Percentiles rank a stretch among this genome's conserved stretches.
phyloP scores from a whole-genome alignment of 2,888 invertebrate species.

The Megalurothrips usitatus region DNA sequence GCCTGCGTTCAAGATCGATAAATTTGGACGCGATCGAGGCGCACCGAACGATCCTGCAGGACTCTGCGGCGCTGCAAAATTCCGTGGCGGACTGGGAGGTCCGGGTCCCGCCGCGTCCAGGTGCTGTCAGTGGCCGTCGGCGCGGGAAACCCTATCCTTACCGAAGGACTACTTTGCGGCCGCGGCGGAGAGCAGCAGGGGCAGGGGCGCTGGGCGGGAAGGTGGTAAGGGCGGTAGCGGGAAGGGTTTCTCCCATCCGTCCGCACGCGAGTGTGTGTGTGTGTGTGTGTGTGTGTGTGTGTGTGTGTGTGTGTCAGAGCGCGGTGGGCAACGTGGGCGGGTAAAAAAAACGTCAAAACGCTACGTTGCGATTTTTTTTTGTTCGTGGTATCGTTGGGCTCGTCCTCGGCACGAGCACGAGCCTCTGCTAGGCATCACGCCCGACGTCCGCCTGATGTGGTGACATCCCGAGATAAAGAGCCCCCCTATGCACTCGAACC shows the following conservation, averaged over 20 bases:
- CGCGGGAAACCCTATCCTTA: not conserved
- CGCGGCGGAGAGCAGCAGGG: not conserved
- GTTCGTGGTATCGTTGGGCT: not conserved
- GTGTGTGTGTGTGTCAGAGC: not conserved
- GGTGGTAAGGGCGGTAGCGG: not conserved
- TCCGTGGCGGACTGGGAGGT: not conserved
- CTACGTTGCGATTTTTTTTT: not conserved
- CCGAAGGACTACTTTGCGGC: not conserved
- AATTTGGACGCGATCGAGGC: not conserved
- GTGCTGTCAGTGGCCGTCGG: not conserved
- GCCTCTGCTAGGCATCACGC: not conserved
- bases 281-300: slow-evolving; percentile 1
- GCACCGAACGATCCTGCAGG: not conserved
- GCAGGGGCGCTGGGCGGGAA: not conserved
- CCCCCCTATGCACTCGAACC: not conserved
- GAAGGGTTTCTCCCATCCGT: not conserved
- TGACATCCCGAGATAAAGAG: not conserved
- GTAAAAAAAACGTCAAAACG: not conserved
- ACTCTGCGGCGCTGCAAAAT: not conserved
- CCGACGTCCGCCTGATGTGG: too few relatives aligned
- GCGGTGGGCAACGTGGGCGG: not conserved
- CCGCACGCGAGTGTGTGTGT: not conserved
- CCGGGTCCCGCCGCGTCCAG: not conserved
- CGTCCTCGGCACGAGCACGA: not conserved
- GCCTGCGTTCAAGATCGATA: not conserved